Conservation (phyloP, 2,888 invertebrate species). For the Drosophila affinis region DNA sequence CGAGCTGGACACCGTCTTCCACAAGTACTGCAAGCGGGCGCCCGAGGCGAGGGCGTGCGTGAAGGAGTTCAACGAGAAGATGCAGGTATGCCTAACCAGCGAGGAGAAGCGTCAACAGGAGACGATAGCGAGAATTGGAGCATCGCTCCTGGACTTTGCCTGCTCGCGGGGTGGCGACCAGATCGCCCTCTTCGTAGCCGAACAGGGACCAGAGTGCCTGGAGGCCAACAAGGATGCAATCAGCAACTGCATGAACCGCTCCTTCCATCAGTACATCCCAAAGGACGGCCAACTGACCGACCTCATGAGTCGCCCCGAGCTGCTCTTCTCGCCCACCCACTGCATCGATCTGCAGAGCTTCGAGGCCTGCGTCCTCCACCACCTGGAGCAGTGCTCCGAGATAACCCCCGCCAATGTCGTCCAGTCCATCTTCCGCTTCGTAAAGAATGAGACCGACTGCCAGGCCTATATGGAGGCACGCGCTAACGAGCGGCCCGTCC, state of each 20-base stretch:
- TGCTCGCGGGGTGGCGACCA: constrained; percentile 92
- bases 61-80: constrained; percentile 85
- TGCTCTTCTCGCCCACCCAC: constrained; percentile 86
- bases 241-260: constrained; percentile 87
- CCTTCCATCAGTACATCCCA: constrained; percentile 85
- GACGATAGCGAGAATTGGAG: constrained; percentile 87
- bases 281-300: constrained; percentile 79
- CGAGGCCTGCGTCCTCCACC: constrained; percentile 80
- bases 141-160: constrained; percentile 88
- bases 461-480: constrained; percentile 65
- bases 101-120: constrained; percentile 87
- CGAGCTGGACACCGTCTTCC: constrained; percentile 88
- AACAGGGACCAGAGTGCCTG: constrained; percentile 91
- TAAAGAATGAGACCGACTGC: constrained; percentile 88
- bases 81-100: constrained; percentile 87
- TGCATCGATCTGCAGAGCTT: constrained; percentile 82
- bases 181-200: constrained; percentile 92
- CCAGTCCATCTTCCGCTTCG: constrained; percentile 89
- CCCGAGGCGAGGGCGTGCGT: constrained; percentile 85
- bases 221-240: constrained; percentile 86
- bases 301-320: constrained; percentile 84
- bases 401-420: constrained; percentile 92
- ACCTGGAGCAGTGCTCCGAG: constrained; percentile 87
- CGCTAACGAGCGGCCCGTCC: constrained; percentile 65
- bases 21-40: constrained; percentile 88